Evolutionary conservation across 2,888 invertebrate species (phyloP), one percentile per base, ranked within the genome.

Genomic region (Antheraea yamamai): DNA sequence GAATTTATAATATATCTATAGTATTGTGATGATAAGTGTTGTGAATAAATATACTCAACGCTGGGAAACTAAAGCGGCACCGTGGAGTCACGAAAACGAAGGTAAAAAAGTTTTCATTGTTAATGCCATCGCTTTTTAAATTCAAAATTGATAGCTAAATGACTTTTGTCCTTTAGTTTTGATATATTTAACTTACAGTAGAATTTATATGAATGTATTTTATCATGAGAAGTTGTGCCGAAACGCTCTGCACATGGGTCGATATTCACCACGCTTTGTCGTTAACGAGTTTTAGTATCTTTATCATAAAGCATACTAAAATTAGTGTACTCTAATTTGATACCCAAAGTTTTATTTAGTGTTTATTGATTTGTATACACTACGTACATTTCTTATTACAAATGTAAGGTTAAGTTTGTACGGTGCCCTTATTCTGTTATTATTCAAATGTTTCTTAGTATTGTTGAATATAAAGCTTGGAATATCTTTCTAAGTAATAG

Each of bases 21-120:
- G 89, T 90, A 92, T 93, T 94, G 95, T 95, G 95, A 95, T 95
- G 95, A 92, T 92, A 95, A 93, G 95, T 95, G 95, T 89, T 93
- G 94, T 94, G 94, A 91, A 88, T 94, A 94, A 93, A 90, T 92
- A 92, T 94, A 94, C 88, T 92, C 90, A 92, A 90, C 91, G 89
- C 90, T 92, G 94, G 94, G 91, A 94, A 92, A 86, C 89, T 92
- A 95, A 95, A 92, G 92, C 95, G 93, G 95, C 95, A 95, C 94
- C 95, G 95, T 95, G 95, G 95, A 95, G 95, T 95, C 95, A 92
- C 94, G 95, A 94, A 95, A 95, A 95, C 92, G 95, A 94, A 95
- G 95, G 95, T 95, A 94, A 92, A 87, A 91, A 88, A 81, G 79
- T 88, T 89, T 91, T 90, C 89, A 92, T 92, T 93, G 91, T 92